A percentile compares a stretch with the other conserved stretches of the same genome.
These are phyloP conservation scores for Hirudinaria manillensis DNA, from an alignment of 2,888 invertebrate species.

Conservation along the genomic window DNA sequence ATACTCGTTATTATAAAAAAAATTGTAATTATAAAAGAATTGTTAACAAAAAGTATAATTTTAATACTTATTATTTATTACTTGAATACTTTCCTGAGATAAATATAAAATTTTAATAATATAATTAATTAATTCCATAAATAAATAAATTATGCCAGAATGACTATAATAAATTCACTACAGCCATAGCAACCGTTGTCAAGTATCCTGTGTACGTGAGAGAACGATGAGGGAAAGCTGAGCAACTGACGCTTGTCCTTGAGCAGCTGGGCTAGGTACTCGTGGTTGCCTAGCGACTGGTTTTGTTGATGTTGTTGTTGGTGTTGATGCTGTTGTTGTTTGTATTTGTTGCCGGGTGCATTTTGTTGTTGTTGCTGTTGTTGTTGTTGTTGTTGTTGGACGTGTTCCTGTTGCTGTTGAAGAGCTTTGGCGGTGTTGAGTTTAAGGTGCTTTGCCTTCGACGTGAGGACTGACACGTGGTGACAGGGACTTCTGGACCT, in stretches of 20 bases:
- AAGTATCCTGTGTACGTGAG: slow-evolving; percentile 94
- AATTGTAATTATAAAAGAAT: too few relatives aligned
- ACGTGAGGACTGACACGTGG: too few relatives aligned
- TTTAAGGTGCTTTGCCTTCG: neutral
- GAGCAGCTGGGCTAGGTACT: slow-evolving; percentile 94
- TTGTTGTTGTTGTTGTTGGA: neutral
- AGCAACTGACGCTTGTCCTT: slow-evolving; percentile 99
- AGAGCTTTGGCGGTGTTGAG: slow-evolving; percentile 1
- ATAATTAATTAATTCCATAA: too few relatives aligned
- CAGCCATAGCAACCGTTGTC: slow-evolving; percentile 79
- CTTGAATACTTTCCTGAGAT: too few relatives aligned
- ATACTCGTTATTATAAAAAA: too few relatives aligned
- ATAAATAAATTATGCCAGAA: too few relatives aligned
- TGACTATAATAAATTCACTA: too few relatives aligned
- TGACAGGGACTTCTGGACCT: neutral
- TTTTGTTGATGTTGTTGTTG: slow-evolving; percentile 18
- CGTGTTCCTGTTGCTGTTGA: slow-evolving; percentile 17
- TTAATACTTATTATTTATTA: too few relatives aligned
- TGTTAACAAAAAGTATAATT: too few relatives aligned
- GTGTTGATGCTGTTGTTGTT: neutral
- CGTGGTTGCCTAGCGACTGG: slow-evolving; percentile 20
- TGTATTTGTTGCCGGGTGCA: neutral
- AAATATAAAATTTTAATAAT: too few relatives aligned
- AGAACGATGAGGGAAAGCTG: slow-evolving; percentile 98
- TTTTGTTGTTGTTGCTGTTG: neutral